These are phyloP conservation scores for Muscicapa adusta DNA, from an alignment of 2,113 vertebrate species.

Conservation along the genomic window DNA sequence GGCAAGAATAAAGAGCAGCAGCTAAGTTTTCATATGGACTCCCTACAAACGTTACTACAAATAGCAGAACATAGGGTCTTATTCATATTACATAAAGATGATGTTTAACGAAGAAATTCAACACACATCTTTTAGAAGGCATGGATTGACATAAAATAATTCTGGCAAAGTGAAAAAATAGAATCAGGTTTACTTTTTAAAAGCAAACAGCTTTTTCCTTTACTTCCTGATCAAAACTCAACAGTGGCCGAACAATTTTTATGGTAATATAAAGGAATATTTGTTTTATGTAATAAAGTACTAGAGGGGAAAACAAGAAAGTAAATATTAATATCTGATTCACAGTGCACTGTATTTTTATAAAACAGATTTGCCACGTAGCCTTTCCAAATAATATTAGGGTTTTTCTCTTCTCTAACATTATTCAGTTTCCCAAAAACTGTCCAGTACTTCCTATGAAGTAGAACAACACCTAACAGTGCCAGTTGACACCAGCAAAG, in stretches of 20 bases:
- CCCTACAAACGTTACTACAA: neutral
- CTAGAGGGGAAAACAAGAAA: neutral
- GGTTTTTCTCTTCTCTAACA: neutral
- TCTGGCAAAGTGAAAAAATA: neutral
- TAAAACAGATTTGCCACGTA: neutral
- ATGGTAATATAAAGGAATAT: neutral
- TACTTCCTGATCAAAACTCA: neutral
- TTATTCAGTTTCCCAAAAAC: neutral
- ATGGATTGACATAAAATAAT: neutral
- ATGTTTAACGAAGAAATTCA: neutral
- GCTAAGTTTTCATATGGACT: neutral
- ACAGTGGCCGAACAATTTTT: neutral
- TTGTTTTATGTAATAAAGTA: neutral
- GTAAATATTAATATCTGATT: neutral
- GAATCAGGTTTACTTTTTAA: neutral
- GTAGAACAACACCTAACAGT: neutral
- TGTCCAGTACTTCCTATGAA: neutral
- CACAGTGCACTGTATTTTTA: neutral
- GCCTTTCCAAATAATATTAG: neutral
- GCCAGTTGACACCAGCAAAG: conserved; percentile 20
- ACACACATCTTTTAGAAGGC: neutral
- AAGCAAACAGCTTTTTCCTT: neutral
- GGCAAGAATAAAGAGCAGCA: neutral
- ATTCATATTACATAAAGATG: neutral
- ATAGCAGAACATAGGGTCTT: neutral